phyloP scores from a whole-genome alignment of 1,140 invertebrate genomes.

The Zaprionus capensis region DNA sequence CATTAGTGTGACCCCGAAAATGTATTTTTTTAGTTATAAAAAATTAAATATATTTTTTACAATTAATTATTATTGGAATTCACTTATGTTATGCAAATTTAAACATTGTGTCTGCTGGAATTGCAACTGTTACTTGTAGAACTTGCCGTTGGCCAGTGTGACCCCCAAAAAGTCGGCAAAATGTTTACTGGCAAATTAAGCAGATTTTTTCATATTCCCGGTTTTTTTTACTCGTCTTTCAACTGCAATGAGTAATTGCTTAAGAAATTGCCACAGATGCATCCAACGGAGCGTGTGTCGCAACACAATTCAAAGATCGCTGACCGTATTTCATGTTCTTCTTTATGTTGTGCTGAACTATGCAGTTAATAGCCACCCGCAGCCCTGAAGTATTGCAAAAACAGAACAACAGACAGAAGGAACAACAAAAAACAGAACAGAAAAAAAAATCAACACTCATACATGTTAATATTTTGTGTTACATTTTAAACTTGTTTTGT shows the following conservation, averaged over 20 bases:
- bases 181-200: neutral
- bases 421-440: neutral
- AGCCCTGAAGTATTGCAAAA: slow-evolving; percentile 12
- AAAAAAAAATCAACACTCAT: neutral
- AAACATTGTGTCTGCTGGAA: neutral
- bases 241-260: slow-evolving; percentile 17
- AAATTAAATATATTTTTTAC: neutral
- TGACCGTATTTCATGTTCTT: slow-evolving; percentile 15
- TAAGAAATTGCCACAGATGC: slow-evolving; percentile 28
- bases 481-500: slow-evolving; percentile 16
- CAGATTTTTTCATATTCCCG: neutral
- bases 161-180: slow-evolving; percentile 3
- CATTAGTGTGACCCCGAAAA: neutral
- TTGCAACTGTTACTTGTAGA: neutral
- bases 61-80: neutral
- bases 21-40: neutral
- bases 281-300: slow-evolving; percentile 27
- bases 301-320: slow-evolving; percentile 37
- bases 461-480: slow-evolving; percentile 20
- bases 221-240: neutral
- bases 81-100: neutral
- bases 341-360: slow-evolving; percentile 4
- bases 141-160: slow-evolving; percentile 9
- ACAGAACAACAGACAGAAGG: neutral
- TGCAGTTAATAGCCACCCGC: slow-evolving; percentile 38